These are phyloP conservation scores for human DNA, from an alignment of 2,113 vertebrate species.

Conservation along the genomic window DNA sequence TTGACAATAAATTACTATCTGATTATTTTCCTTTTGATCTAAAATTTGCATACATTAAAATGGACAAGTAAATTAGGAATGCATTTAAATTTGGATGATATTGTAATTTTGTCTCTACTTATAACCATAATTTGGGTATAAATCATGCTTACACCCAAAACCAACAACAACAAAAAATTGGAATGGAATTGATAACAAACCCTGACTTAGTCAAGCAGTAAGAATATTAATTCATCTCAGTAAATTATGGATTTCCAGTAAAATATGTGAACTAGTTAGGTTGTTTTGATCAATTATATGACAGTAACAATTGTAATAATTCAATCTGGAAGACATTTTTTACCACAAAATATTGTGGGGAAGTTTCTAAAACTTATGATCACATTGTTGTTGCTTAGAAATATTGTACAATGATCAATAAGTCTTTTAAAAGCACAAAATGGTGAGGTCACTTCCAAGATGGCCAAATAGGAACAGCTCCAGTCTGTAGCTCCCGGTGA, in stretches of 20 bases:
- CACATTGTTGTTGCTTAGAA: neutral
- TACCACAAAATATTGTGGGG: neutral
- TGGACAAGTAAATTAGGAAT: neutral
- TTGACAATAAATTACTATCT: neutral
- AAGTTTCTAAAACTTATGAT: neutral
- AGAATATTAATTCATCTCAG: neutral
- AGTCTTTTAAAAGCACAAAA: neutral
- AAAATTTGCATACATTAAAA: slow-evolving; percentile 14
- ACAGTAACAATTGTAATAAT: neutral
- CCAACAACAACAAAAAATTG: neutral
- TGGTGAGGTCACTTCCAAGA: neutral
- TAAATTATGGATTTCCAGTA: neutral
- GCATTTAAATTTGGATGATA: neutral
- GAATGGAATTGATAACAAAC: neutral
- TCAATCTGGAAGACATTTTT: neutral
- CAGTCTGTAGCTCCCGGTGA: too few species aligned
- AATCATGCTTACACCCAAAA: neutral
- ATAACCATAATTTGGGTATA: neutral
- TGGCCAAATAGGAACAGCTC: too few species aligned
- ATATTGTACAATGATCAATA: neutral
- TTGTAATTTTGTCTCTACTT: neutral
- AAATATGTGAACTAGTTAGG: neutral
- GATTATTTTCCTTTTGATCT: neutral
- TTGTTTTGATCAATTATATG: neutral
- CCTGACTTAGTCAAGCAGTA: neutral